These are phyloP conservation scores for Brienomyrus longianalis DNA, from an alignment of 2,113 vertebrate species.

Conservation along the genomic window DNA sequence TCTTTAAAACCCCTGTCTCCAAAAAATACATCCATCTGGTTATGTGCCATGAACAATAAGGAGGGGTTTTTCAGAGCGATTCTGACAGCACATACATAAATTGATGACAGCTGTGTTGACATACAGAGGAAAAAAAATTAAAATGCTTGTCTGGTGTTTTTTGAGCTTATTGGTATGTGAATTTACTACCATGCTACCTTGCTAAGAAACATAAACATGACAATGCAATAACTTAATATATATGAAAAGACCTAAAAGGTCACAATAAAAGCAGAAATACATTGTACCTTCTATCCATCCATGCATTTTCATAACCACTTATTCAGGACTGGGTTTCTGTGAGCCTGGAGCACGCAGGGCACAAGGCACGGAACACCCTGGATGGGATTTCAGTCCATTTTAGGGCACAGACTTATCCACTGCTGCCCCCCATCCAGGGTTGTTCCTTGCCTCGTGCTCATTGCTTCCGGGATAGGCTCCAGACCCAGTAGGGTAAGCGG, in stretches of 20 bases:
- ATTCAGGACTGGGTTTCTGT: background rate
- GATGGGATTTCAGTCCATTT: background rate
- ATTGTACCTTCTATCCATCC: background rate
- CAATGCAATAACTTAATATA: background rate
- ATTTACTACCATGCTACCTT: background rate
- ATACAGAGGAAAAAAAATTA: background rate
- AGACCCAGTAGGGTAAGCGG: too few species aligned
- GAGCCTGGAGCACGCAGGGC: background rate
- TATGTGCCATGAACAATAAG: background rate
- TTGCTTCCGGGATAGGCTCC: too few species aligned
- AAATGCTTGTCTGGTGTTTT: background rate
- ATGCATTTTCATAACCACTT: background rate
- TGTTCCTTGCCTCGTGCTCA: too few species aligned
- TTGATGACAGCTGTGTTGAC: background rate
- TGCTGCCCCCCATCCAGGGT: too few species aligned
- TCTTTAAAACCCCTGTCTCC: background rate
- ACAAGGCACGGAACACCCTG: background rate
- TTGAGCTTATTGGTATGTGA: background rate
- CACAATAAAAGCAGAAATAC: background rate
- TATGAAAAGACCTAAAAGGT: background rate
- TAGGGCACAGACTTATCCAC: background rate
- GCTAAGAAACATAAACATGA: background rate
- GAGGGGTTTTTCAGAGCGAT: background rate
- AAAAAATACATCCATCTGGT: constrained; percentile 2
- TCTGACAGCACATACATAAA: background rate